phyloP scores from a whole-genome alignment of 2,113 vertebrate species.

The Daboia siamensis region DNA sequence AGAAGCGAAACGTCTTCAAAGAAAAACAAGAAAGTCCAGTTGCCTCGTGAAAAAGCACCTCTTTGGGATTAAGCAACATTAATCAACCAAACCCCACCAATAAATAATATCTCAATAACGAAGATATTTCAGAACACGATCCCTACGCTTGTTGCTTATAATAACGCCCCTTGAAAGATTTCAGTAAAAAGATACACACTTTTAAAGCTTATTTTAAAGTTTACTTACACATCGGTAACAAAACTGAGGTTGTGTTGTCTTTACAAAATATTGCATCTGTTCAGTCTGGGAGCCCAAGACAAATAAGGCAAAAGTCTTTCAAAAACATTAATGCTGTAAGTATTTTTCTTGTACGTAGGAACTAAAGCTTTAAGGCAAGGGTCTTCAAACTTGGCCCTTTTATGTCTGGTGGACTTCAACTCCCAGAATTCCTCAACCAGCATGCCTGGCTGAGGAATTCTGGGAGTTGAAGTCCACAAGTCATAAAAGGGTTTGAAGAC shows the following conservation, averaged over 20 bases:
- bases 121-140: slow-evolving; percentile 43
- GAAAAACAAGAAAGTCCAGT: no score
- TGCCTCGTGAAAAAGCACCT: slow-evolving; percentile 20
- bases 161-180: slow-evolving; percentile 57
- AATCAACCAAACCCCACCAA: slow-evolving; percentile 44
- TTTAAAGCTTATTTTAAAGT: slow-evolving; percentile 38
- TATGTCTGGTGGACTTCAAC: no score
- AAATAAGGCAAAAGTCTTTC: slow-evolving; percentile 51
- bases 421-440: no score
- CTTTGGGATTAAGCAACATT: not conserved
- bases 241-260: slow-evolving; percentile 42
- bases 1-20: no score
- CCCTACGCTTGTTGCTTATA: slow-evolving; percentile 46
- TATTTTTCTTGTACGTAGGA: slow-evolving; percentile 22
- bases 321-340: slow-evolving; percentile 31
- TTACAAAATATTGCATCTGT: slow-evolving; percentile 57
- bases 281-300: slow-evolving; percentile 46
- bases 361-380: slow-evolving; percentile 26
- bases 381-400: no score
- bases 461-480: no score
- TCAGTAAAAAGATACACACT: slow-evolving; percentile 61
- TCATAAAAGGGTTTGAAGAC: no score
- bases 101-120: slow-evolving; percentile 54
- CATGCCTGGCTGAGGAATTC: no score
- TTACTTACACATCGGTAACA: slow-evolving; percentile 46